Conservation (phyloP, 2,113 vertebrate genomes). For the Aramus guarauna region DNA sequence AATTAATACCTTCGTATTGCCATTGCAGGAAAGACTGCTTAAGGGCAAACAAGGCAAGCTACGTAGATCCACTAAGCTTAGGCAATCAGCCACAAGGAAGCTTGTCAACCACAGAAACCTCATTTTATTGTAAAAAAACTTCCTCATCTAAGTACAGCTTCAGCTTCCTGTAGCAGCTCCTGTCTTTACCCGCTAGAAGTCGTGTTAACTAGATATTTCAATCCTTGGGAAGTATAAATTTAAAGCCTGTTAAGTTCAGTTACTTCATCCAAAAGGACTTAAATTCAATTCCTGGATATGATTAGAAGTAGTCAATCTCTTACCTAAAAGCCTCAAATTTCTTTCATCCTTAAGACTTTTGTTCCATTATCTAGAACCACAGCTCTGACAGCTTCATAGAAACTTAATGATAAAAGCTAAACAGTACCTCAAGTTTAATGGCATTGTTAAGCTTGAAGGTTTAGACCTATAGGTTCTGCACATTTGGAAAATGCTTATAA, state of each 20-base stretch:
- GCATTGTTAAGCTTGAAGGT: background rate
- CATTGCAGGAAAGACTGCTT: slow-evolving; percentile 22
- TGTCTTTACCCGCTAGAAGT: background rate
- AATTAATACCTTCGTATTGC: slow-evolving; percentile 37
- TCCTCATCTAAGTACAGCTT: slow-evolving; percentile 6
- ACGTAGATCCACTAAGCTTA: slow-evolving; percentile 20
- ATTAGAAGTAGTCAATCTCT: background rate
- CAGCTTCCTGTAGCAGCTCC: slow-evolving; percentile 7
- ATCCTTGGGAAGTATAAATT: background rate
- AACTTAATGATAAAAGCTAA: background rate
- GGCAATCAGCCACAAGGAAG: slow-evolving; percentile 45
- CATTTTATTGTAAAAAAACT: slow-evolving; percentile 47
- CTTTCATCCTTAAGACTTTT: background rate
- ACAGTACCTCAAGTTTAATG: background rate
- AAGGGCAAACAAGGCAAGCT: slow-evolving; percentile 43
- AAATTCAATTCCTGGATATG: no score
- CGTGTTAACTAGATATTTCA: background rate
- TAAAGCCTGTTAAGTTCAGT: background rate
- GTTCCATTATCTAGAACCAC: background rate
- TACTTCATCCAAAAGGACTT: background rate
- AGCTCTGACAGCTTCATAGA: background rate
- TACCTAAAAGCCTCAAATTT: background rate
- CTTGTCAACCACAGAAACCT: slow-evolving; percentile 56
- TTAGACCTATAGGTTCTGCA: background rate
- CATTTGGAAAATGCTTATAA: background rate